These are phyloP conservation scores for Scophthalmus maximus DNA, from an alignment of 2,113 vertebrate genomes.

Conservation along the genomic window DNA sequence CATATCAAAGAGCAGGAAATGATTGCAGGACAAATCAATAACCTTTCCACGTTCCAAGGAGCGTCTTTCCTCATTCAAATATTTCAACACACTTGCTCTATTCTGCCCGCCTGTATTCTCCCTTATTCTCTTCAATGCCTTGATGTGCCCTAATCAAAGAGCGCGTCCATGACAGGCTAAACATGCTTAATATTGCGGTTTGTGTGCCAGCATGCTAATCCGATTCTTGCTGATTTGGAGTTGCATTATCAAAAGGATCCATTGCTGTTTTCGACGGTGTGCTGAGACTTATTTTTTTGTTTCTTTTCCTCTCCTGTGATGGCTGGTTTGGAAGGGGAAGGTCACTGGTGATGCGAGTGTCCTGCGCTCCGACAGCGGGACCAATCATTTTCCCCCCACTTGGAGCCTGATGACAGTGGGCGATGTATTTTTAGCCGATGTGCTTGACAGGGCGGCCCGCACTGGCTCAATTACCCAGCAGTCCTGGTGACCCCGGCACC, in stretches of 20 bases:
- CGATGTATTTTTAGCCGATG: conserved; percentile 89
- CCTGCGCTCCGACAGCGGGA: conserved; percentile 82
- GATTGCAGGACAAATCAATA: conserved; percentile 99
- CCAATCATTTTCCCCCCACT: conserved; percentile 91
- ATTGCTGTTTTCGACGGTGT: conserved; percentile 45
- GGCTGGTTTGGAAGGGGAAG: conserved; percentile 85
- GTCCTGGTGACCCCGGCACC: conserved; percentile 86
- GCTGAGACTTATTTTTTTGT: conserved; percentile 20
- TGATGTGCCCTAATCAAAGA: conserved; percentile 72
- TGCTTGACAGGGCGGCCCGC: conserved; percentile 85
- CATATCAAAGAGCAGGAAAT: conserved; percentile 99
- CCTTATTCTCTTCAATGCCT: conserved; percentile 52
- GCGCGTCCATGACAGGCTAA: conserved; percentile 70
- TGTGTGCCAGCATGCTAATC: conserved; percentile 61
- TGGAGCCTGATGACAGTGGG: conserved; percentile 88
- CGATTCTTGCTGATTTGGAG: conserved; percentile 11
- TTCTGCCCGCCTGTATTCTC: conserved; percentile 57
- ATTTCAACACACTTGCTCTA: conserved; percentile 56
- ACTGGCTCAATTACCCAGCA: conserved; percentile 91
- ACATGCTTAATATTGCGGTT: conserved; percentile 58
- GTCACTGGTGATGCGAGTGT: conserved; percentile 87
- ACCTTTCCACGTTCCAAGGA: conserved; percentile 90
- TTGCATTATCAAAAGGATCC: conserved; percentile 43
- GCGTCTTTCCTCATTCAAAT: conserved; percentile 73
- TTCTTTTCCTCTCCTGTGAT: conserved; percentile 6